Base-by-base conservation (phyloP, 2,888 invertebrate genomes). In the Acanthopleura granulata region DNA sequence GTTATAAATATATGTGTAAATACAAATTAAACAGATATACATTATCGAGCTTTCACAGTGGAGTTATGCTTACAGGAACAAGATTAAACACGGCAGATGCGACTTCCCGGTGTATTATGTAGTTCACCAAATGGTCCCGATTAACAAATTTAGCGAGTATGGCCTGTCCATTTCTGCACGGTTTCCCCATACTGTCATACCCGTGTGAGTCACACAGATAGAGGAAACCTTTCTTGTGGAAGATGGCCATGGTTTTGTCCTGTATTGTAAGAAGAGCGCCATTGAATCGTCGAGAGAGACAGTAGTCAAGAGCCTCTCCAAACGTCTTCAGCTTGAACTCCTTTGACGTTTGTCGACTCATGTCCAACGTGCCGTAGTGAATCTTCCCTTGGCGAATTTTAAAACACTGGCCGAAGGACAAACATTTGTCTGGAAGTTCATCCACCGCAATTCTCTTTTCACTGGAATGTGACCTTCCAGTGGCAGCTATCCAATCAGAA, bases 321-420 rank as follows among this genome's bases (percentile, higher is more conserved):
- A 66, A 66, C 22, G 66, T 66, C 25, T 66, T 66, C 66, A 66
- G 29, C 25, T 66, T 66, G 29, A 66, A 66, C 16, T 66, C 66
- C 25, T 22, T 14, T 3, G 66, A 18, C 16, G 66, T 66, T 27
- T 66, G 18, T 27, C 22, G 16, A 27, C 22, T 66, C 66, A 66
- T 66, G 29, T 66, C 66, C 22, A 66, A 14, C 18, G 27, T 66
- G 16, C 66, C 66, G 29, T 66, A 66, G 18, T 22, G 29, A 16
- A 66, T 66, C 25, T 66, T 66, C 6, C 66, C 66, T 27, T 66
- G 66, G 18, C 29, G 6, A 27, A 66, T 66, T 25, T 66, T 27
- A 27, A 66, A 27, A 6, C 66, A 66, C 6, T 66, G 27, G 16
- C 57, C 57, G 6, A 1, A 12, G 1, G 57, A 57, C 22, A 57